Base-by-base conservation (phyloP, 2,888 invertebrate genomes). In the Drosophila atripex region DNA sequence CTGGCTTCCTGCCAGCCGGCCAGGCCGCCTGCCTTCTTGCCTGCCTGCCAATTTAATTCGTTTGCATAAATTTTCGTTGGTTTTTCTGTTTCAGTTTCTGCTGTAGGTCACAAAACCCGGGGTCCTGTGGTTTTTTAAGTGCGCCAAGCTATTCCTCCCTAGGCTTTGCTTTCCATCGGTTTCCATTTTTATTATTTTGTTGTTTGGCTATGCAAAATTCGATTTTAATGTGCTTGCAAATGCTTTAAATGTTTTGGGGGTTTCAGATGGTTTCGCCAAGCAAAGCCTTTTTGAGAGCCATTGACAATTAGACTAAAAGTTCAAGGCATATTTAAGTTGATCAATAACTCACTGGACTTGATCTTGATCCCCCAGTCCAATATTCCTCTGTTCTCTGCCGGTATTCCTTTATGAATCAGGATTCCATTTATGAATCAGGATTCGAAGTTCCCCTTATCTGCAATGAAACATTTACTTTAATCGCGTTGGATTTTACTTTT, bases 41-140 rank as follows among this genome's bases (percentile, higher is more conserved):
- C 39, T 75, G 82, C 65, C 79, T 80, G 86, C 78, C 86, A 86
- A 80, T 80, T 82, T 82, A 82, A 85, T 86, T 85, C 80, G 80
- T 82, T 85, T 85, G 86, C 86, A 80, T 80, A 80, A 65, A 85
- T 80, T 85, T 80, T 78, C 75, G 64, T 66, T 52, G 66, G 50
- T 69, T 66, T 68, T 70, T 35, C 16, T 9, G 25, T 52, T 64
- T 45, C 28, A 53, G 41, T 49, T 41, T 49, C 25, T 47, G 51
- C 32, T 71, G 35, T 76, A 65, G 75, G 63, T 63, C 80, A 80
- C 75, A 75, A 65, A 68, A 75, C 66, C 74, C 59, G 63, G 46
- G 51, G 59, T 53, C 78, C 78, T 80, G 85, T 66, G 82, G 85
- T 73, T 73, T 79, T 57, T 71, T 69, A 79, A 83, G 71, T 52